Evolutionary conservation across 2,888 invertebrate genomes (phyloP).

Genomic region (Drosophila sordidapex): DNA sequence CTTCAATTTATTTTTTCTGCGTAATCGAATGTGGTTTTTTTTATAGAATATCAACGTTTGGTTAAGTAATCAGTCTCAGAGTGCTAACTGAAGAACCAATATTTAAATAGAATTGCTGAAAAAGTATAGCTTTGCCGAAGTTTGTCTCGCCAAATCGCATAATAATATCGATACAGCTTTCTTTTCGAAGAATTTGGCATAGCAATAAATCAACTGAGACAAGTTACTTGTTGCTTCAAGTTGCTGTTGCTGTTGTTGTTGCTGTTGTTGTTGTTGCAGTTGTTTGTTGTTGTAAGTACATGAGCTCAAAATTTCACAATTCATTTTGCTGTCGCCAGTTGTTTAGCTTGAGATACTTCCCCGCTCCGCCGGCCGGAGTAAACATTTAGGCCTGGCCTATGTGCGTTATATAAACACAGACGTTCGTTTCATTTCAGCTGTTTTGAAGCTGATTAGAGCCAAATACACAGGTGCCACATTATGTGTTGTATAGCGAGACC

Average conservation of each 20-base stretch:
- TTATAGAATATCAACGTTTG: background rate
- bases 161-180: conserved; percentile 26
- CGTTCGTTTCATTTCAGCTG: conserved; percentile 39
- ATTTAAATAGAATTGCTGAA: background rate
- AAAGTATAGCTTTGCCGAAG: background rate
- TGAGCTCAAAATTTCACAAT: conserved; percentile 64
- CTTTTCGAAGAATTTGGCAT: conserved; percentile 53
- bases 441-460: conserved; percentile 67
- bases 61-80: background rate
- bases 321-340: conserved; percentile 49
- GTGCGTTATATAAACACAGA: conserved; percentile 63
- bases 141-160: background rate
- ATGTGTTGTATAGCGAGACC: background rate
- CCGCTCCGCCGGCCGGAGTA: background rate
- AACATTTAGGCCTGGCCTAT: conserved; percentile 16
- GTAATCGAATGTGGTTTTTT: background rate
- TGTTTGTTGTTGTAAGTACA: conserved; percentile 44
- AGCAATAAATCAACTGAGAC: conserved; percentile 43
- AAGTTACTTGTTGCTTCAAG: conserved; percentile 16
- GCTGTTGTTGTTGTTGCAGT: background rate
- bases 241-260: conserved; percentile 8
- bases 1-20: too few species aligned
- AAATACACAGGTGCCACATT: conserved; percentile 50
- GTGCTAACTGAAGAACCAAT: background rate
- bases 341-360: conserved; percentile 41